phyloP scores from a whole-genome alignment of 2,797 vertebrate genomes.

The Typhlichthys eigenmanni region DNA sequence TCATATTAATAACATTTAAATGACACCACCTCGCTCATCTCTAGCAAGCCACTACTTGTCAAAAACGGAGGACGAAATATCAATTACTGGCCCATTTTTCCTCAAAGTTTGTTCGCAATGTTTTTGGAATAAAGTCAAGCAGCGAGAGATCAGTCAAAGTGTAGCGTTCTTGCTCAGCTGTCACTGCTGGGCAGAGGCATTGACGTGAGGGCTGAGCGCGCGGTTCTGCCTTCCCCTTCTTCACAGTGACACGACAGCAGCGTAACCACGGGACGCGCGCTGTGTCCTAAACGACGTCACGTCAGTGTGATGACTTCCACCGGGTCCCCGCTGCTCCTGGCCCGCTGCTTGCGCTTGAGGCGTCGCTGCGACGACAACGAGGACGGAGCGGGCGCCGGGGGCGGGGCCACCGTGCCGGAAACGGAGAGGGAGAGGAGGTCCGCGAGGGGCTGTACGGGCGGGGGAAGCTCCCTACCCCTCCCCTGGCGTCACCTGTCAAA shows the following conservation, averaged over 20 bases:
- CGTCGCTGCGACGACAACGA: conserved; percentile 64
- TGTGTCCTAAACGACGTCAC: conserved; percentile 42
- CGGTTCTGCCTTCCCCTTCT: conserved; percentile 64
- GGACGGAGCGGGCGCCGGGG: conserved; percentile 30
- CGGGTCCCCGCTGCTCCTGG: conserved; percentile 65
- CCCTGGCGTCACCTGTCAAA: conserved; percentile 86
- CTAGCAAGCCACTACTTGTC: conserved; percentile 23
- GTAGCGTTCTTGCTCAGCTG: conserved; percentile 58
- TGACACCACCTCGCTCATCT: conserved; percentile 17
- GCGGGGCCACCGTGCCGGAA: conserved; percentile 39
- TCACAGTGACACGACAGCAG: conserved; percentile 72
- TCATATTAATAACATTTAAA: conserved; percentile 31
- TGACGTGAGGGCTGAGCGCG: conserved; percentile 61
- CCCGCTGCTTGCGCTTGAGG: conserved; percentile 77
- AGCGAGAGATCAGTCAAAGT: conserved; percentile 56
- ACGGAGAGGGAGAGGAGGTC: conserved; percentile 75
- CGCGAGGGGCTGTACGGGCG: conserved; percentile 57
- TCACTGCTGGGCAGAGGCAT: conserved; percentile 66
- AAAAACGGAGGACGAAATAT: conserved; percentile 17
- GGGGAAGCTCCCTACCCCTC: conserved; percentile 69
- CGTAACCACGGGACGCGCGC: conserved; percentile 14
- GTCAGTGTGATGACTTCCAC: conserved; percentile 79
- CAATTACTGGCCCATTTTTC: conserved; percentile 24
- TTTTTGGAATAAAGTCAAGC: conserved; percentile 59
- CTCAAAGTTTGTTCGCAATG: conserved; percentile 25